phyloP scores from a whole-genome alignment of 2,113 vertebrate species.

The Cettia cetti region DNA sequence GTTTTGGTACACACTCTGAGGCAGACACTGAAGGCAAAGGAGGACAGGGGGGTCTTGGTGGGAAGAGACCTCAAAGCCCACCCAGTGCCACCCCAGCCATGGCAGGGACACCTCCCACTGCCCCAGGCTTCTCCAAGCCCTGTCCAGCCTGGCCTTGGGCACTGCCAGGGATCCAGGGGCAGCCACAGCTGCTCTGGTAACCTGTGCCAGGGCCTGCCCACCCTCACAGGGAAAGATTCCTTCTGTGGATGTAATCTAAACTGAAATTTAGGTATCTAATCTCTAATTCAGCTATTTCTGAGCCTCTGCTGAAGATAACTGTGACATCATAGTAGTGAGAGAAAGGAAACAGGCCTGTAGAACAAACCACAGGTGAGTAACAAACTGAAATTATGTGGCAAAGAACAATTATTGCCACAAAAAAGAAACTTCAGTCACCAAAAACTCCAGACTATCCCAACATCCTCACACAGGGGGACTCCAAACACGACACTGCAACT shows the following conservation, averaged over 20 bases:
- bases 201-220: not conserved
- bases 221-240: not conserved
- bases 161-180: not conserved
- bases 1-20: not conserved
- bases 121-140: not conserved
- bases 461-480: not conserved
- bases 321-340: rapidly evolving
- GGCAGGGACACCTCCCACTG: not conserved
- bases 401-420: not conserved
- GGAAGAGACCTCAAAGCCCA: not conserved
- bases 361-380: constrained; percentile 14
- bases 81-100: not conserved
- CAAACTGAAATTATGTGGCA: not conserved
- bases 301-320: not conserved
- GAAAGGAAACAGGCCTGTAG: not conserved
- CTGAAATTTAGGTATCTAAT: not conserved
- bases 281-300: not conserved
- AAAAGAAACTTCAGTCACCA: not conserved
- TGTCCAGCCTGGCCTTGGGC: not conserved
- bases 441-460: not conserved
- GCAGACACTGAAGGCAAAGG: rapidly evolving
- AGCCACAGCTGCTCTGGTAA: not conserved
- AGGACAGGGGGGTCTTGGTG: not conserved
- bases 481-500: rapidly evolving
- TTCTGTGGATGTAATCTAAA: not conserved